phyloP scores from a whole-genome alignment of 1,140 invertebrate genomes.

The Elysia chlorotica region DNA sequence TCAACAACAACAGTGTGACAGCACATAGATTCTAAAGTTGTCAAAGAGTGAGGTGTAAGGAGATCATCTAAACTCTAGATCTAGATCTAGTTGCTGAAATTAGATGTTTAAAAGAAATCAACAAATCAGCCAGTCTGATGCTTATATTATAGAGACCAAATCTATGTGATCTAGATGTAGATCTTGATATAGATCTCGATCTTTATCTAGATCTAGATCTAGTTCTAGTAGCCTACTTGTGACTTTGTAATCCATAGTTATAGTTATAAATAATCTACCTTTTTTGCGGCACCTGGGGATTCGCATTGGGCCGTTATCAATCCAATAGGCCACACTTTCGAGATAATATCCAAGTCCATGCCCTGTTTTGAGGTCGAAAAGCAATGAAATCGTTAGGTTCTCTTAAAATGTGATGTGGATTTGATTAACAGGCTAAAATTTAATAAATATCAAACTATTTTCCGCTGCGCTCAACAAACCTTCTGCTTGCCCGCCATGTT shows the following conservation, averaged over 20 bases:
- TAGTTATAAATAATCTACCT: background rate
- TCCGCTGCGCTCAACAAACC: conserved; percentile 10
- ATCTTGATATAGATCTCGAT: background rate
- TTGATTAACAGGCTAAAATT: background rate
- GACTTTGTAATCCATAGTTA: background rate
- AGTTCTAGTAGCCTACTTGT: background rate
- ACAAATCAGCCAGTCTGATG: no score
- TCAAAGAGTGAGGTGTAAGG: no score
- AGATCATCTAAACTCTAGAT: background rate
- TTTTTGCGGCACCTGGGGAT: background rate
- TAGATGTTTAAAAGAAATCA: no score
- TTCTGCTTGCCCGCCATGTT: conserved; percentile 33
- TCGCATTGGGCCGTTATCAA: conserved; percentile 45
- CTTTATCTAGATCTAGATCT: background rate
- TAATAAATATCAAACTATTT: background rate
- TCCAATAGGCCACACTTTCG: conserved; percentile 50
- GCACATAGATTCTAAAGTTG: background rate
- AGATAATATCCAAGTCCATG: conserved; percentile 37
- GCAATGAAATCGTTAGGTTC: background rate
- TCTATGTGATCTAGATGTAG: background rate
- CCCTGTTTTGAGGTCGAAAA: conserved; percentile 33
- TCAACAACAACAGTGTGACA: background rate
- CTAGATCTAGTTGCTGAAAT: background rate
- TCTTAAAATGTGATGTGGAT: background rate
- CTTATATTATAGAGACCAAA: background rate